A percentile compares a stretch with the other conserved stretches of the same genome.
Conservation (phyloP, 2,888 invertebrate species). For the Ariolimax columbianus region DNA sequence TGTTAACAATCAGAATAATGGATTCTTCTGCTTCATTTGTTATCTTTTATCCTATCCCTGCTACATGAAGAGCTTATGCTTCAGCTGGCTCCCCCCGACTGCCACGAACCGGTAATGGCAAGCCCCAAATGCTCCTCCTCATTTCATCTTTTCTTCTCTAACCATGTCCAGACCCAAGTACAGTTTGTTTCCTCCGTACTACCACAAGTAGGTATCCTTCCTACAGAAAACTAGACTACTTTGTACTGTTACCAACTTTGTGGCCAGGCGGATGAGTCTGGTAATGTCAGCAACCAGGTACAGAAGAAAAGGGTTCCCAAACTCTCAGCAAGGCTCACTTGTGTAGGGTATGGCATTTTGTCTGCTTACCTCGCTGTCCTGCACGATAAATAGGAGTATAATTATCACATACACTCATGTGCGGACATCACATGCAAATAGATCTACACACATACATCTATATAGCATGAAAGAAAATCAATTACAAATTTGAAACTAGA, state of each 20-base stretch:
- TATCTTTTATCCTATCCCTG: neutral
- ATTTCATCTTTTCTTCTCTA: neutral
- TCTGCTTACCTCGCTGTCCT: constrained; percentile 30
- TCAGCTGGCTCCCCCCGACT: neutral
- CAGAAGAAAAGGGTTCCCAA: neutral
- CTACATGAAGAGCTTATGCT: neutral
- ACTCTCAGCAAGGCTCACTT: constrained; percentile 1
- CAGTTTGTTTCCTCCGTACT: constrained; percentile 1
- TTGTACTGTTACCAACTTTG: neutral
- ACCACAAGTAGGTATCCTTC: constrained; percentile 22
- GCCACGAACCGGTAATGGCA: neutral
- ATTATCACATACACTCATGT: neutral
- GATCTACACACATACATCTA: neutral
- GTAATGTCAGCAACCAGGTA: constrained; percentile 15
- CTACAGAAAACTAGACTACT: neutral
- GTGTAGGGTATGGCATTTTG: constrained; percentile 1
- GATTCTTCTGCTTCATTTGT: neutral
- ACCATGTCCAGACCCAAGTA: neutral
- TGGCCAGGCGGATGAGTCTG: constrained; percentile 15
- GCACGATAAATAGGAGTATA: constrained; percentile 22
- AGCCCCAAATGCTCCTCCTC: neutral
- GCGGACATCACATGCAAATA: neutral
- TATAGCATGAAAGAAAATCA: too few species aligned
- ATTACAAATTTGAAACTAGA: too few species aligned
- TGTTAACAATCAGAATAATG: constrained; percentile 12